Evolutionary conservation across 2,888 invertebrate species (phyloP).

Genomic region (Thera britannica): DNA sequence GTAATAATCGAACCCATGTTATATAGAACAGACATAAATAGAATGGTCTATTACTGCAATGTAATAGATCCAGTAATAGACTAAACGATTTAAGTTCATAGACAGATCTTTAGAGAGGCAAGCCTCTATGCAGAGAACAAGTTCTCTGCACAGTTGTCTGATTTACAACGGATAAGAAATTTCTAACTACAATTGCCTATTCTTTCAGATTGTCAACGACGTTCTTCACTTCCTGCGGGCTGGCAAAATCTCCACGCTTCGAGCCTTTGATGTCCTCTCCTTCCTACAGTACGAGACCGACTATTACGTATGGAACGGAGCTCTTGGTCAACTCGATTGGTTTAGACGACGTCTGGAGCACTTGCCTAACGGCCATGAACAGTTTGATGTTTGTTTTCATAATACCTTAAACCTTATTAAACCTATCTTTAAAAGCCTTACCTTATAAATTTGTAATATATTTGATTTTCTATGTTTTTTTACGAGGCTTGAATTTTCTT

Average conservation of each 20-base stretch:
- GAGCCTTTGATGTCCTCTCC: slow-evolving; percentile 86
- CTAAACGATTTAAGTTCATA: too few species aligned
- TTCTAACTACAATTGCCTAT: slow-evolving; percentile 2
- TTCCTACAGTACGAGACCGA: slow-evolving; percentile 88
- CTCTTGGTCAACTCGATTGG: slow-evolving; percentile 82
- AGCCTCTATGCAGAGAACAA: too few species aligned
- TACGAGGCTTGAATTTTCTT: background rate
- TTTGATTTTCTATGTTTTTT: background rate
- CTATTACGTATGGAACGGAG: slow-evolving; percentile 91
- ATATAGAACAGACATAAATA: too few species aligned
- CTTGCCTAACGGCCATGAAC: slow-evolving; percentile 57
- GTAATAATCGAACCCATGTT: slow-evolving; percentile 53
- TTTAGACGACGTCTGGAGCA: slow-evolving; percentile 72
- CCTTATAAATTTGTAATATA: background rate
- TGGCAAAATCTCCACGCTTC: slow-evolving; percentile 77
- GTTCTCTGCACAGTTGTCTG: too few species aligned
- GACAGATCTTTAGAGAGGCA: too few species aligned
- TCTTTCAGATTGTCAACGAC: slow-evolving; percentile 88
- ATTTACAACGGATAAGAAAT: too few species aligned
- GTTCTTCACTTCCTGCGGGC: slow-evolving; percentile 88
- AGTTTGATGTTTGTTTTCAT: slow-evolving; percentile 61
- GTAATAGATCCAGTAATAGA: too few species aligned
- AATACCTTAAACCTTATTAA: background rate
- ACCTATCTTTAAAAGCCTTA: too few species aligned
- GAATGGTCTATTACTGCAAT: too few species aligned